phyloP scores from a whole-genome alignment of 2,888 invertebrate genomes.

The Monopis laevigella region DNA sequence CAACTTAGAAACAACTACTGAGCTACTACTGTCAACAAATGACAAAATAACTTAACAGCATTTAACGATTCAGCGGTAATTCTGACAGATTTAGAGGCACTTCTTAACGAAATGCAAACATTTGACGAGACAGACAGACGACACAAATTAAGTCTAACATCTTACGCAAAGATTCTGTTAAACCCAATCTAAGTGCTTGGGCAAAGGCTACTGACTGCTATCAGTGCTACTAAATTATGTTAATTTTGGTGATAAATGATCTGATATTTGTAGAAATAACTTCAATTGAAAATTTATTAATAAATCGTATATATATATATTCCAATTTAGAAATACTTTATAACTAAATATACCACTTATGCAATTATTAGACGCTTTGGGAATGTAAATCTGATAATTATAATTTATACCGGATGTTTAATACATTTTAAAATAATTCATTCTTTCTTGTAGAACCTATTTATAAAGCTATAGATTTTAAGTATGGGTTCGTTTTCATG shows the following conservation, averaged over 20 bases:
- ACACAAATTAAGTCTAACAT: constrained; percentile 63
- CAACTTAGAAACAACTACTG: constrained; percentile 3
- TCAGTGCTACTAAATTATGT: background rate
- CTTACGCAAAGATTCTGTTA: constrained; percentile 55
- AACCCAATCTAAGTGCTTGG: constrained; percentile 60
- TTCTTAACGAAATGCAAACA: constrained; percentile 60
- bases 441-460: no score
- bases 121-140: constrained; percentile 40
- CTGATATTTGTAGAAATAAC: no score
- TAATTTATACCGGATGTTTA: no score
- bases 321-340: no score
- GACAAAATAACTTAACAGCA: constrained; percentile 17
- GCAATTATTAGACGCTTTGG: no score
- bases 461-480: no score
- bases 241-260: background rate
- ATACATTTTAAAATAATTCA: no score
- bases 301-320: no score
- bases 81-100: constrained; percentile 35
- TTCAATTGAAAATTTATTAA: no score
- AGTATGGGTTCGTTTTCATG: no score
- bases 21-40: constrained; percentile 4
- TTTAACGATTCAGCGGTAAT: constrained; percentile 32
- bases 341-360: no score
- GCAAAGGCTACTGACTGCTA: constrained; percentile 36
- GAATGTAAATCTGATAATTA: no score